Conservation (phyloP, 2,888 invertebrate genomes). For the Thysanoteuthis rhombus region DNA sequence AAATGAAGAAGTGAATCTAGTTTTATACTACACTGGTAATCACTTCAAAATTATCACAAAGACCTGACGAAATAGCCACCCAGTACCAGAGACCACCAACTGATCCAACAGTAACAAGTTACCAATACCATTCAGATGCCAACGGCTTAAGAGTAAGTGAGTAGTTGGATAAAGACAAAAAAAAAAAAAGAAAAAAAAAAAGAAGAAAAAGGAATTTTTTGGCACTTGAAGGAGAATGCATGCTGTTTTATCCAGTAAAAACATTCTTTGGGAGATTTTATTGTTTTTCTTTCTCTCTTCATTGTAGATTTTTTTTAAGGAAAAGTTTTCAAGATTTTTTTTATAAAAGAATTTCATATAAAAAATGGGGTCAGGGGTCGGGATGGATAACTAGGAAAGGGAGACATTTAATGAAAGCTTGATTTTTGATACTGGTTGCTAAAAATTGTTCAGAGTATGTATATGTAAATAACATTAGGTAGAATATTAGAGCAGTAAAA, state of each 20-base stretch:
- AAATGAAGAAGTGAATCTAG: conserved; percentile 20
- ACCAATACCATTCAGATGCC: background rate
- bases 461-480: background rate
- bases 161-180: background rate
- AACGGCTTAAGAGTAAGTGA: background rate
- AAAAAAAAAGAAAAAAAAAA: background rate
- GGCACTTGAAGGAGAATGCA: conserved; percentile 33
- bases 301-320: background rate
- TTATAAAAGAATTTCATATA: conserved; percentile 22
- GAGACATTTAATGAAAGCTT: background rate
- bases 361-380: background rate
- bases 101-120: conserved; percentile 23
- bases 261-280: background rate
- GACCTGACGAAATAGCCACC: conserved; percentile 28
- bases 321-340: background rate
- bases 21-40: conserved; percentile 17
- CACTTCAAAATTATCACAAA: conserved; percentile 31
- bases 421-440: background rate
- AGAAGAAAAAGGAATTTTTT: background rate
- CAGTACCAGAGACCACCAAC: conserved; percentile 24
- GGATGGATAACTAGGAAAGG: background rate
- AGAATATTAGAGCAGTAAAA: background rate
- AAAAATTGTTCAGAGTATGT: background rate
- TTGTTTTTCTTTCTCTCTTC: conserved; percentile 12
- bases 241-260: conserved; percentile 24